Base-by-base conservation (phyloP, 2,888 invertebrate species). In the Pteria penguin region DNA sequence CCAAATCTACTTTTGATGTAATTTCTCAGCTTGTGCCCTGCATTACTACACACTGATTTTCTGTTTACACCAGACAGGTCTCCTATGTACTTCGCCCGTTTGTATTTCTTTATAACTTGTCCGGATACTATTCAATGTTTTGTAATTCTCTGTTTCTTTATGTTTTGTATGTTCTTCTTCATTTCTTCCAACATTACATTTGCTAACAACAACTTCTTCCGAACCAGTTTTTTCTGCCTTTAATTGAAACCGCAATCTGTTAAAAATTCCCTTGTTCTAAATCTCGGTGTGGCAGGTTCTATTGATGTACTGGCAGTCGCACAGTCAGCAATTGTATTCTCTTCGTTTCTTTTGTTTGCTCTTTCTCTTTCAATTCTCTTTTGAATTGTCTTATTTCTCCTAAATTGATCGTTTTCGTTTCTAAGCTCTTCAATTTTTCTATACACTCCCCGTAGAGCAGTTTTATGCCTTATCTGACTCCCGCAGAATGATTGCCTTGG, bases 1-100 rank as follows among this genome's bases (percentile, higher is more conserved):
- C 61, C 61, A 1, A 61, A 61, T 61, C 61, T 61, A 24, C 61
- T 61, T 61, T 61, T 61, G 29, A 61, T 61, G 24, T 5, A 61
- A 11, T 61, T 61, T 61, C 61, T 5, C 5, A 27, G 11, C 27
- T 61, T 27, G 22, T 22, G 8, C 22, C 57, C 18, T 11, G 24
- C 57, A 18, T 57, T 24, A n/a, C 57, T 11, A 57, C 24, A 57
- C 11, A 57, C 18, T 57, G 57, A 57, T 57, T 57, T 57, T 57
- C 1, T 57, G 57, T 57, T 57, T 57, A 57, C 57, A 24, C 57
- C 57, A 18, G 57, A 18, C 57, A 22, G 11, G 22, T 57, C 1
- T 22, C 22, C 18, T 11, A 57, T 22, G 22, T 57, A 57, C 22
- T 57, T 57, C 8, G 18, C 24, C 57, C 11, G 8, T 24, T 57